A percentile compares a stretch with the other conserved stretches of the same genome.
phyloP scores from a whole-genome alignment of 2,113 vertebrate genomes.

The Lipophrys pholis region DNA sequence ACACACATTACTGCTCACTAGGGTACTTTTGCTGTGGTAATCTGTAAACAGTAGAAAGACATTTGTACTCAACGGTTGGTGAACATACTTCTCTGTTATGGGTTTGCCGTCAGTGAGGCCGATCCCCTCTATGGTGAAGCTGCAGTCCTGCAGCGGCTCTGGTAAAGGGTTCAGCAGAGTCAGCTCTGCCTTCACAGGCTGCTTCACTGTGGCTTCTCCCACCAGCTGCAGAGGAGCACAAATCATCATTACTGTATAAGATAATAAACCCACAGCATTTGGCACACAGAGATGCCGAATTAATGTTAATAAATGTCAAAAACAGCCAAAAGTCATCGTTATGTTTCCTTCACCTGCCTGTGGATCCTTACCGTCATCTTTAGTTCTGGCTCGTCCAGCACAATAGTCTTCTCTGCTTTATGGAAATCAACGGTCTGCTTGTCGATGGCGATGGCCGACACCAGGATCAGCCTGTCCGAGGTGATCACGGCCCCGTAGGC shows the following conservation, averaged over 20 bases:
- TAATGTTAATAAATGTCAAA: too few species aligned
- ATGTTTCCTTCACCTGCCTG: background rate
- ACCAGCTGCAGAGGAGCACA: conserved; percentile 79
- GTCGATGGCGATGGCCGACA: conserved; percentile 85
- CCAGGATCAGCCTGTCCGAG: conserved; percentile 88
- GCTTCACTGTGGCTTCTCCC: conserved; percentile 84
- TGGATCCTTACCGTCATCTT: conserved; percentile 84
- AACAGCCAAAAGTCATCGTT: background rate
- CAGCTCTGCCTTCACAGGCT: conserved; percentile 83
- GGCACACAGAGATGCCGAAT: too few species aligned
- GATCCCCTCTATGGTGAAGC: conserved; percentile 85
- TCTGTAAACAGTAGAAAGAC: background rate
- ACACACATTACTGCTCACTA: too few species aligned
- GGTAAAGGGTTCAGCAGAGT: conserved; percentile 86
- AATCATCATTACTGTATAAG: background rate
- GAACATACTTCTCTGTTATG: conserved; percentile 81
- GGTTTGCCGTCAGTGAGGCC: conserved; percentile 81
- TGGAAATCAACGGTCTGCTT: conserved; percentile 55
- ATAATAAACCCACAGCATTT: too few species aligned
- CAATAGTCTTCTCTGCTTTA: conserved; percentile 83
- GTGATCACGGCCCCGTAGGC: conserved; percentile 83
- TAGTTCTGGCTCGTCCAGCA: conserved; percentile 87
- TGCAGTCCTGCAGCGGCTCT: conserved; percentile 76
- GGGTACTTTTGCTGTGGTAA: too few species aligned
- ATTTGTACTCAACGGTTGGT: background rate